Conservation (phyloP, 1,140 invertebrate species). For the Drosophila paulistorum region DNA sequence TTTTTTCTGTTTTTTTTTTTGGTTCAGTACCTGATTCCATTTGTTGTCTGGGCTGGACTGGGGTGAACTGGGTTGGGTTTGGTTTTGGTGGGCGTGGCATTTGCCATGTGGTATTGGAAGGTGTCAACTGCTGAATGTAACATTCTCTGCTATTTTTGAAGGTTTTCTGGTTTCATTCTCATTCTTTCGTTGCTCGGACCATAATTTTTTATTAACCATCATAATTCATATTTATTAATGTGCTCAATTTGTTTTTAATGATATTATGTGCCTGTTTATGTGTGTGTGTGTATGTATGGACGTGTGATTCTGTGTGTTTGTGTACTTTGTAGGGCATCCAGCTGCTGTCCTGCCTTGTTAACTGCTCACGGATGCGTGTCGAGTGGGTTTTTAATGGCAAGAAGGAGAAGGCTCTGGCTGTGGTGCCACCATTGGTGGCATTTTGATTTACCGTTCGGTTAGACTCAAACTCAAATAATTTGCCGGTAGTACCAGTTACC, state of each 20-base stretch:
- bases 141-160: not conserved
- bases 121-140: conserved; percentile 42
- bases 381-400: conserved; percentile 17
- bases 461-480: conserved; percentile 7
- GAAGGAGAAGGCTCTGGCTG: not conserved
- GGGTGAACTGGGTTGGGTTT: conserved; percentile 9
- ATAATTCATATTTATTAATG: conserved; percentile 78
- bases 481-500: conserved; percentile 10
- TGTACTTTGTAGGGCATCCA: conserved; percentile 21
- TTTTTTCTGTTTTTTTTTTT: not conserved
- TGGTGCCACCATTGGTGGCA: conserved; percentile 24
- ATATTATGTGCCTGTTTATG: conserved; percentile 48
- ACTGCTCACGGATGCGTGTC: conserved; percentile 26
- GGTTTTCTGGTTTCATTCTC: not conserved
- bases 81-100: conserved; percentile 22
- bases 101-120: conserved; percentile 24
- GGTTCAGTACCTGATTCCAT: conserved; percentile 14
- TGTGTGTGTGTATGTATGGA: conserved; percentile 4
- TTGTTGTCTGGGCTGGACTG: not conserved
- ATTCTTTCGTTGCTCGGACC: conserved; percentile 35
- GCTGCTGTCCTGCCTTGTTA: conserved; percentile 43
- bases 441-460: conserved; percentile 43
- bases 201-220: conserved; percentile 73
- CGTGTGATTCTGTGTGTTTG: conserved; percentile 7
- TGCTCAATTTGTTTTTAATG: conserved; percentile 76